Percentiles rank a stretch among this genome's conserved stretches.
Evolutionary conservation across 2,113 vertebrate species (phyloP).

Genomic region (Neoarius graeffei): DNA sequence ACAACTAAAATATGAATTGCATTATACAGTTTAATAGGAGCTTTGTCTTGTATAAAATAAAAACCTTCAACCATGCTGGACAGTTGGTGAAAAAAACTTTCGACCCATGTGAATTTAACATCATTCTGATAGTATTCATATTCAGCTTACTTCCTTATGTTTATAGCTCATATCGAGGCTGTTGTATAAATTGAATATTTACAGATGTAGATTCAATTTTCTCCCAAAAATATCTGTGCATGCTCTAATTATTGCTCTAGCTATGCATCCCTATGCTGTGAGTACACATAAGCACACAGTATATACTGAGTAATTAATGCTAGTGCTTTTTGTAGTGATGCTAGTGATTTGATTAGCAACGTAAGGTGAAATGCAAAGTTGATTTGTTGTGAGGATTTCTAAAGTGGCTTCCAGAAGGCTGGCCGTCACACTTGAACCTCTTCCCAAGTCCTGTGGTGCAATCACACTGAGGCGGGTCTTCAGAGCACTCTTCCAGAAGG

Average conservation of each 20-base stretch:
- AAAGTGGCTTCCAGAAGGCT: slow-evolving; percentile 22
- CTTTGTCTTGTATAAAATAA: neutral
- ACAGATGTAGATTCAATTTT: neutral
- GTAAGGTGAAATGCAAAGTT: slow-evolving; percentile 27
- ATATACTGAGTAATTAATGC: slow-evolving; percentile 44
- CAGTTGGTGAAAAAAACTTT: neutral
- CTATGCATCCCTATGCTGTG: neutral
- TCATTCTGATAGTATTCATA: neutral
- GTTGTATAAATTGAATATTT: neutral
- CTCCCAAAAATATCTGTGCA: neutral
- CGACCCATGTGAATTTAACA: neutral
- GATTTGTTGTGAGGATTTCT: slow-evolving; percentile 38
- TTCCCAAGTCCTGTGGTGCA: slow-evolving; percentile 44
- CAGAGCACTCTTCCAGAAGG: slow-evolving; percentile 49
- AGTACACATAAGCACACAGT: neutral
- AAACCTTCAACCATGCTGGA: neutral
- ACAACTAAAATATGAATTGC: neutral
- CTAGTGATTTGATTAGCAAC: slow-evolving; percentile 1
- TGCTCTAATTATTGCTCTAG: neutral
- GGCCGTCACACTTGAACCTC: slow-evolving; percentile 44
- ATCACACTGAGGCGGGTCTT: slow-evolving; percentile 42
- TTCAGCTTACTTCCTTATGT: neutral
- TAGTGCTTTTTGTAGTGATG: neutral
- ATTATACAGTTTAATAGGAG: neutral
- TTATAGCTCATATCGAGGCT: neutral